These are phyloP conservation scores for Anadara kagoshimensis DNA, from an alignment of 1,140 invertebrate species.

Conservation along the genomic window DNA sequence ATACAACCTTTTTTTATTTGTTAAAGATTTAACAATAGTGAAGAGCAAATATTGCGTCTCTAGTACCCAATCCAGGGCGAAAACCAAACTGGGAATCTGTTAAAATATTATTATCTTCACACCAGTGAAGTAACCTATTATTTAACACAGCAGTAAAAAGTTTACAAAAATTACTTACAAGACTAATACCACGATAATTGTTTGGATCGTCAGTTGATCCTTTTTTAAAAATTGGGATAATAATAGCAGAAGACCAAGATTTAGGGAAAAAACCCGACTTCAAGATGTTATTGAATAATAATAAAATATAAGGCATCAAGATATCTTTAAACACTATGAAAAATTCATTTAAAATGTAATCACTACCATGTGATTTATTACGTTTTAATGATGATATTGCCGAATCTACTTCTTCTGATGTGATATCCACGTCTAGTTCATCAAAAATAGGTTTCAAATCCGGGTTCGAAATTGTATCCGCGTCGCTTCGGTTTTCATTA, in stretches of 20 bases:
- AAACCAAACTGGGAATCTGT: constrained; percentile 19
- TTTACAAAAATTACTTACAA: constrained; percentile 6
- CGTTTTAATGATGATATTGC: constrained; percentile 4
- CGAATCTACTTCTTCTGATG: too few species aligned
- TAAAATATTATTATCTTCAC: neutral
- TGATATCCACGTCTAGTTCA: neutral
- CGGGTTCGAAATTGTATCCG: too few species aligned
- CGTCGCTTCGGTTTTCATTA: too few species aligned
- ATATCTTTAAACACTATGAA: constrained; percentile 12
- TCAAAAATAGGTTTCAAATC: neutral
- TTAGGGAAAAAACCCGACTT: constrained; percentile 15
- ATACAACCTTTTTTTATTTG: constrained; percentile 13
- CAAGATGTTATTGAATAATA: constrained; percentile 18
- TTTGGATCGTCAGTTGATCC: neutral
- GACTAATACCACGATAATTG: constrained; percentile 7
- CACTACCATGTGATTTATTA: constrained; percentile 8
- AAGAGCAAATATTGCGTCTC: constrained; percentile 16
- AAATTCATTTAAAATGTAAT: constrained; percentile 28
- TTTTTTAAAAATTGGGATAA: constrained; percentile 16
- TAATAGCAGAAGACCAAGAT: constrained; percentile 8
- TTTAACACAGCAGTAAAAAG: constrained; percentile 6
- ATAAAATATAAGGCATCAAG: constrained; percentile 10
- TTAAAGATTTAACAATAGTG: constrained; percentile 6
- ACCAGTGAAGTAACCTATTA: constrained; percentile 4
- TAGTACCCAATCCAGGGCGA: constrained; percentile 2